phyloP scores from a whole-genome alignment of 2,113 vertebrate genomes.

The Castor canadensis region DNA sequence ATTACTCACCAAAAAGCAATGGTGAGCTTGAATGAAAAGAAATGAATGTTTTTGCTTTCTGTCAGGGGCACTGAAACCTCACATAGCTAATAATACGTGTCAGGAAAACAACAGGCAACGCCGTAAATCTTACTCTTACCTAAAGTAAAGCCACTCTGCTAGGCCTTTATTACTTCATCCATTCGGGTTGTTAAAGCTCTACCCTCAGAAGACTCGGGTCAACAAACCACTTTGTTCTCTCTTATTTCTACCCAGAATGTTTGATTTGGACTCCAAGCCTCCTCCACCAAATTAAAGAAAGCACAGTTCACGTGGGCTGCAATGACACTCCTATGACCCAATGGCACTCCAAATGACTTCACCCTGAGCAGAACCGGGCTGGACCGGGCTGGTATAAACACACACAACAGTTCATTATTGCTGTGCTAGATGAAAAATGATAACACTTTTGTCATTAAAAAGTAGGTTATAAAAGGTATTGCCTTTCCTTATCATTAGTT shows the following conservation, averaged over 20 bases:
- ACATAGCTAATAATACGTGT: neutral
- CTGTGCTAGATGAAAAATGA: neutral
- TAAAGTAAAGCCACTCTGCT: neutral
- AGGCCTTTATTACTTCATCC: neutral
- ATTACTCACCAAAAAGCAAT: neutral
- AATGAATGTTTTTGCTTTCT: neutral
- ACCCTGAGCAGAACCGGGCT: neutral
- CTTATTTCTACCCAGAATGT: neutral
- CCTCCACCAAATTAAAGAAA: neutral
- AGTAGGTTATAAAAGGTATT: constrained; percentile 51
- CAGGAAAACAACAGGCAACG: neutral
- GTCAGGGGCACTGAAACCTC: neutral
- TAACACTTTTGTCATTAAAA: constrained; percentile 38
- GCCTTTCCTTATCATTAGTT: constrained; percentile 47
- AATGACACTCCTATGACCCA: neutral
- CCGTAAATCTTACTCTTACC: neutral
- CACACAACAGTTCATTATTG: neutral
- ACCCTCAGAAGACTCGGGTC: neutral
- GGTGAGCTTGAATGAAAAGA: neutral
- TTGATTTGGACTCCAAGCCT: neutral
- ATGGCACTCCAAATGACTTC: no score
- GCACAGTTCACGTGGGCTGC: neutral
- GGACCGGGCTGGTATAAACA: neutral
- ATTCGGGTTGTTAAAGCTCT: neutral
- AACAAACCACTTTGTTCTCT: neutral